Conservation (phyloP, 2,888 invertebrate species). For the Epistrophe grossulariae region DNA sequence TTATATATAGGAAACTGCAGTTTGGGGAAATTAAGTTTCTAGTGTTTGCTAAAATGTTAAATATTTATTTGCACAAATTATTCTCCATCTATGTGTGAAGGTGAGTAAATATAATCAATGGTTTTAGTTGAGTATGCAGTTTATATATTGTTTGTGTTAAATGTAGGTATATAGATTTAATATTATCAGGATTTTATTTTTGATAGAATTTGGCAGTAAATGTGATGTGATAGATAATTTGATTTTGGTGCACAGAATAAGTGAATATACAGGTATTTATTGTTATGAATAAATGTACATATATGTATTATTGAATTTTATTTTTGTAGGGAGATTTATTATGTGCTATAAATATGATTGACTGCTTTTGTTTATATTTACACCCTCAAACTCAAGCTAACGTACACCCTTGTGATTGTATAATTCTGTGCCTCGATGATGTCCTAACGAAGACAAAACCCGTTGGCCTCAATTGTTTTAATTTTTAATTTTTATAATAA, state of each 20-base stretch:
- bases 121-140: constrained; percentile 13
- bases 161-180: neutral
- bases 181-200: neutral
- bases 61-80: constrained; percentile 47
- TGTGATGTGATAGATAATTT: neutral
- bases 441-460: too few relatives aligned
- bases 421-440: too few relatives aligned
- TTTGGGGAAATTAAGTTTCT: constrained; percentile 45
- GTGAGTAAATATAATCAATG: constrained; percentile 35
- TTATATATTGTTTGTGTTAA: constrained; percentile 24
- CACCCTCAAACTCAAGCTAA: too few relatives aligned
- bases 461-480: too few relatives aligned
- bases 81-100: neutral
- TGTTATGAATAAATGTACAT: neutral
- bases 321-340: too few relatives aligned
- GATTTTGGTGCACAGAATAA: neutral
- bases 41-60: constrained; percentile 49
- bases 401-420: too few relatives aligned
- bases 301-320: too few relatives aligned
- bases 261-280: neutral
- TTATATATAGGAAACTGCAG: neutral
- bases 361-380: too few relatives aligned
- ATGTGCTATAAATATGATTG: too few relatives aligned
- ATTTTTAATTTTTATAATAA: too few relatives aligned
- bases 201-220: neutral